Evolutionary conservation across 2,113 vertebrate species (phyloP).

Genomic region (Solenodon paradoxus): DNA sequence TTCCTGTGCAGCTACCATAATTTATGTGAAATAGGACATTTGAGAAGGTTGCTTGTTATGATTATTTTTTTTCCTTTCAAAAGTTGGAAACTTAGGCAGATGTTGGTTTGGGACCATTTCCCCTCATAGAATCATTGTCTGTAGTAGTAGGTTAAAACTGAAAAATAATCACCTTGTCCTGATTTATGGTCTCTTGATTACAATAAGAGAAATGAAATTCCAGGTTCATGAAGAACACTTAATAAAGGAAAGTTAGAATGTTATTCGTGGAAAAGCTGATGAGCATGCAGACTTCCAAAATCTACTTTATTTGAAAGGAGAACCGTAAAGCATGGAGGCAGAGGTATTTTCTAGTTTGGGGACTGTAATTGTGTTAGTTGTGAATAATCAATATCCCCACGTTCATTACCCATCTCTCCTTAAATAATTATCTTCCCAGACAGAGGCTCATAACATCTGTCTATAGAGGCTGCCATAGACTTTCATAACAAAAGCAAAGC

Average conservation of each 20-base stretch:
- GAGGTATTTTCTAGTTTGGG: not conserved
- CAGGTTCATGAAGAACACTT: conserved; percentile 6
- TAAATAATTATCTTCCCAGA: not conserved
- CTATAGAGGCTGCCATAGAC: not conserved
- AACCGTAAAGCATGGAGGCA: not conserved
- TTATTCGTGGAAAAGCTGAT: not conserved
- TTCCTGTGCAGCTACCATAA: not conserved
- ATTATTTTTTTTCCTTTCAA: conserved; percentile 18
- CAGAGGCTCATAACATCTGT: not conserved
- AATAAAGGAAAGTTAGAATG: not conserved
- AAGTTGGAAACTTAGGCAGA: conserved; percentile 21
- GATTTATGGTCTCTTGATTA: not conserved
- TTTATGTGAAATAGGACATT: conserved; percentile 59
- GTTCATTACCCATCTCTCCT: not conserved
- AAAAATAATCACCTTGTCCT: not conserved
- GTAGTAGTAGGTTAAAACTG: not conserved
- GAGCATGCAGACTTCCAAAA: not conserved
- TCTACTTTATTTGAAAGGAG: not conserved
- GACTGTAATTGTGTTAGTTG: not conserved
- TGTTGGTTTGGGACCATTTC: not conserved
- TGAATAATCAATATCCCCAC: not conserved
- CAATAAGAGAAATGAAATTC: conserved; percentile 55
- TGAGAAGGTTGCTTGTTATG: conserved; percentile 58
- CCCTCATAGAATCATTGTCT: not conserved
- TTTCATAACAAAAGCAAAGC: not conserved